These are phyloP conservation scores for Oscheius sp. DNA, from an alignment of 1,140 invertebrate species.

Conservation along the genomic window DNA sequence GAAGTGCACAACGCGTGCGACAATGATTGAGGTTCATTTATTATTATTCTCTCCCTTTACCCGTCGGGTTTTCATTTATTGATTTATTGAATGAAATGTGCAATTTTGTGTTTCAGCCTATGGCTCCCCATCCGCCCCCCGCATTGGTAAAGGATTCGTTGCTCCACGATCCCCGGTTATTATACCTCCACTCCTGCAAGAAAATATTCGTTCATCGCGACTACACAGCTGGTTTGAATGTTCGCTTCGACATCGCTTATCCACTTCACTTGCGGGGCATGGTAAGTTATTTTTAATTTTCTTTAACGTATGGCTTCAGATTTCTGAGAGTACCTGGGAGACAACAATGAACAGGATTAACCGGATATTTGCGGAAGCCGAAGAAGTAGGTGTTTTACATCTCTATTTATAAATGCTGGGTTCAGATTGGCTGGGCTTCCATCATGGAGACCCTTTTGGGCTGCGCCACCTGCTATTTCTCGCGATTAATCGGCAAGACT, in stretches of 20 bases:
- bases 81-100: no score
- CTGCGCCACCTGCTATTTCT: conserved; percentile 20
- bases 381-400: conserved; percentile 7
- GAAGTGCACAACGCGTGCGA: no score
- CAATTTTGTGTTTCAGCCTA: background rate
- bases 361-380: conserved; percentile 17
- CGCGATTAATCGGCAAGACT: conserved; percentile 10
- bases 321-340: conserved; percentile 13
- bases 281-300: background rate
- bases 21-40: no score
- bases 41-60: no score
- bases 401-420: background rate
- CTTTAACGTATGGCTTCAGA: background rate
- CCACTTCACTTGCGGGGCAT: background rate
- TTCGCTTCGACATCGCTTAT: background rate
- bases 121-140: background rate
- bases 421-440: background rate
- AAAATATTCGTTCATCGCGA: conserved; percentile 7
- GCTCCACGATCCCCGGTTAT: background rate
- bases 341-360: conserved; percentile 17
- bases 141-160: background rate
- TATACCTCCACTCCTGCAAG: background rate
- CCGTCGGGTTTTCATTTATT: no score
- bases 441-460: conserved; percentile 23
- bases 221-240: background rate